Evolutionary conservation across 1,140 invertebrate genomes (phyloP).

Genomic region (Meloidogyne hapla): DNA sequence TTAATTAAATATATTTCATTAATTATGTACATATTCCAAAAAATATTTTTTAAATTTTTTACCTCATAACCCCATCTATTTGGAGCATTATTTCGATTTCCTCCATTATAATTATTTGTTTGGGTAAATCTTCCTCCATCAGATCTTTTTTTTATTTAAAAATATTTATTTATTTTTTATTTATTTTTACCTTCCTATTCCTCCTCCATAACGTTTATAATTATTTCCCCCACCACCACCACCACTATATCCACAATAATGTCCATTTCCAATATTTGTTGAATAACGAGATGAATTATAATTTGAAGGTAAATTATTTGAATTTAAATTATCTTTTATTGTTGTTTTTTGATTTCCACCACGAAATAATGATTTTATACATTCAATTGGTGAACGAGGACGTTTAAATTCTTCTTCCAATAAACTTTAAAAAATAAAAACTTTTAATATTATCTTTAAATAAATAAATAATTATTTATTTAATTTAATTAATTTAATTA

Average conservation of each 20-base stretch:
- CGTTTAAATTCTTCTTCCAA: conserved; percentile 56
- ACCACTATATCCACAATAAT: too few species aligned
- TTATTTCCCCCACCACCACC: too few species aligned
- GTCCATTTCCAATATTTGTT: not conserved
- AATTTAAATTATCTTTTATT: not conserved
- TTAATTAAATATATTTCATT: not conserved
- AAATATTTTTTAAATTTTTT: not conserved
- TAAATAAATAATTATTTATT: not conserved
- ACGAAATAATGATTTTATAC: conserved; percentile 56
- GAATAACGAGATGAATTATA: not conserved
- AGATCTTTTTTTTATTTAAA: not conserved
- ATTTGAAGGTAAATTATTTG: not conserved
- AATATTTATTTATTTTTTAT: not conserved
- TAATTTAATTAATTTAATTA: too few species aligned
- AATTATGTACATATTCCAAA: too few species aligned
- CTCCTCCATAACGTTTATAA: too few species aligned
- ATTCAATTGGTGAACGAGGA: conserved; percentile 58
- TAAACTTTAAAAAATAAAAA: too few species aligned
- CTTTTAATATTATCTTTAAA: conserved; percentile 12
- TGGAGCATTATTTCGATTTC: not conserved
- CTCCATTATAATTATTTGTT: conserved; percentile 6
- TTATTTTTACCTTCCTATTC: not conserved
- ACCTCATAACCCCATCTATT: conserved; percentile 1
- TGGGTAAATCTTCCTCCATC: not conserved
- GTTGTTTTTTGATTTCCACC: conserved; percentile 15